A percentile compares a stretch with the other conserved stretches of the same genome.
These are phyloP conservation scores for Hapalemur alaotrensis DNA, from an alignment of 2,797 vertebrate species.

Conservation along the genomic window DNA sequence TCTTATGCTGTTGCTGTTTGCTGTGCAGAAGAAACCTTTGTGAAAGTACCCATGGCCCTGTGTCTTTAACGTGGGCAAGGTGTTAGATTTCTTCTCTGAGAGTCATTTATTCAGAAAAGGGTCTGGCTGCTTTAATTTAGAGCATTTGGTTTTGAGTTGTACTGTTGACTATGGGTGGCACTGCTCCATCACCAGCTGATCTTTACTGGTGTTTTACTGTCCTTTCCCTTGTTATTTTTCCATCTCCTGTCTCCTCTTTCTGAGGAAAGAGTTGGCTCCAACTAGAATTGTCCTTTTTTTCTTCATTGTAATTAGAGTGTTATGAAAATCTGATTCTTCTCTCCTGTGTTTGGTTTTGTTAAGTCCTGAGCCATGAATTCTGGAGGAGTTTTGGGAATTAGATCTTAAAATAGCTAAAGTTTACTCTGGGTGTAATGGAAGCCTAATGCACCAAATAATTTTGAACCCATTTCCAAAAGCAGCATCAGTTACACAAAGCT, in stretches of 20 bases:
- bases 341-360: conserved; percentile 6
- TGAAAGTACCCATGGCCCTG: background rate
- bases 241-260: background rate
- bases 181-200: background rate
- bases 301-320: background rate
- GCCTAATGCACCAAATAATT: background rate
- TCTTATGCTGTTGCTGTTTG: background rate
- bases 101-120: background rate
- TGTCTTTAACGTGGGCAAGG: background rate
- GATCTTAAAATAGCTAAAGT: background rate
- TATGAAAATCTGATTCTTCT: background rate
- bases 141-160: background rate
- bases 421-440: background rate
- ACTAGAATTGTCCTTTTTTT: background rate
- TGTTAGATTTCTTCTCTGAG: background rate
- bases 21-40: background rate
- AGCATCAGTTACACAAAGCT: background rate
- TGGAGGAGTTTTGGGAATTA: background rate
- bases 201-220: background rate
- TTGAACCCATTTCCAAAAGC: background rate
- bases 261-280: background rate
- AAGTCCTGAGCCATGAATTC: background rate
- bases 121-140: background rate
- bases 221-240: background rate
- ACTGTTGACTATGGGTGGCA: background rate